Conservation (phyloP, 1,140 invertebrate genomes). For the Heliconius hewitsoni region DNA sequence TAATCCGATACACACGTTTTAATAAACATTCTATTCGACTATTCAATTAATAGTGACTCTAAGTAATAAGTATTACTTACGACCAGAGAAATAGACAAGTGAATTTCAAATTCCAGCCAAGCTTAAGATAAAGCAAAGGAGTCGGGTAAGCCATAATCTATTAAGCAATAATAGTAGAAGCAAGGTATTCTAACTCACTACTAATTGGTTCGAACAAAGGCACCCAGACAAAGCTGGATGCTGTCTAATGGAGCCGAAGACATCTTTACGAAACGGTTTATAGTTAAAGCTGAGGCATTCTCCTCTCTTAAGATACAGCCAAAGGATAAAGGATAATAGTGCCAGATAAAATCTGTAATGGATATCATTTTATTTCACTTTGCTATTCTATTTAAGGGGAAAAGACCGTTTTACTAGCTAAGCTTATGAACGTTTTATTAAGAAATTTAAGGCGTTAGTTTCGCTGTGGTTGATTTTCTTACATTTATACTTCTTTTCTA, state of each 20-base stretch:
- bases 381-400: slow-evolving; percentile 22
- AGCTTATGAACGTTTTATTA: slow-evolving; percentile 5
- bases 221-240: slow-evolving; percentile 43
- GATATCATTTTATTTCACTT: slow-evolving; percentile 42
- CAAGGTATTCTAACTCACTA: slow-evolving; percentile 48
- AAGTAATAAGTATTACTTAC: slow-evolving; percentile 5
- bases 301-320: slow-evolving; percentile 31
- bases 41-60: not conserved
- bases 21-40: too few species aligned
- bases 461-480: not conserved
- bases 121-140: slow-evolving; percentile 42
- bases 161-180: slow-evolving; percentile 59
- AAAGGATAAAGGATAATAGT: slow-evolving; percentile 40
- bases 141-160: slow-evolving; percentile 56
- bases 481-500: not conserved
- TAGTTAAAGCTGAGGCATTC: slow-evolving; percentile 41
- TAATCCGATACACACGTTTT: too few species aligned
- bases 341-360: slow-evolving; percentile 38
- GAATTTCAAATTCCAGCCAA: slow-evolving; percentile 9
- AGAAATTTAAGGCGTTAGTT: not conserved
- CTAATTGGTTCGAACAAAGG: slow-evolving; percentile 64
- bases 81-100: not conserved
- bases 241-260: slow-evolving; percentile 49
- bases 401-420: not conserved
- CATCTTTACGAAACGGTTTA: slow-evolving; percentile 48